These are phyloP conservation scores for Acanthosepion lycidas DNA, from an alignment of 2,888 invertebrate species.

Conservation along the genomic window DNA sequence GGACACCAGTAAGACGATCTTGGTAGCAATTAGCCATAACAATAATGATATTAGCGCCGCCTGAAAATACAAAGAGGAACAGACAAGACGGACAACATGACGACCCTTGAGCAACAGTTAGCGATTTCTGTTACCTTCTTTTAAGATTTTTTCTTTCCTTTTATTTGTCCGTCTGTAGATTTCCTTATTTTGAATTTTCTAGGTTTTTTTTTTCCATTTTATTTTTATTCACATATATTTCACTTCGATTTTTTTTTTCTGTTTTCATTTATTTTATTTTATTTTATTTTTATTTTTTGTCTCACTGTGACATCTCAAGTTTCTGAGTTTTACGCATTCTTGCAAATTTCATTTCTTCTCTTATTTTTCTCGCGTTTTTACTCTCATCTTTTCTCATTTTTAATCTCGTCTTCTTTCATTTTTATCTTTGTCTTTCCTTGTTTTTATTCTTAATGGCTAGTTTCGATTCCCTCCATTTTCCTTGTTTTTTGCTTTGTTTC, in stretches of 20 bases:
- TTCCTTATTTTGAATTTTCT: background rate
- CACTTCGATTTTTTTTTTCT: background rate
- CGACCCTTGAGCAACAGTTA: too few relatives aligned
- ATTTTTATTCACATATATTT: background rate
- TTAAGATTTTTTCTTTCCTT: too few relatives aligned
- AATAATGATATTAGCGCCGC: too few relatives aligned
- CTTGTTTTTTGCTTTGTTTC: background rate
- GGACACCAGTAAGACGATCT: too few relatives aligned
- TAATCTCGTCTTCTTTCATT: background rate
- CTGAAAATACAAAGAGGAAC: too few relatives aligned
- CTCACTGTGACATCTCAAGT: too few relatives aligned
- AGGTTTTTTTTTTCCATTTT: background rate
- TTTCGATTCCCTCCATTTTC: background rate
- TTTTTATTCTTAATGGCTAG: background rate
- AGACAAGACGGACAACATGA: too few relatives aligned
- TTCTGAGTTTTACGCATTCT: background rate
- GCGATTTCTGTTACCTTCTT: too few relatives aligned
- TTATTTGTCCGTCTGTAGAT: too few relatives aligned
- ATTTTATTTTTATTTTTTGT: too few relatives aligned
- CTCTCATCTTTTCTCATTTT: background rate
- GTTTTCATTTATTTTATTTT: background rate
- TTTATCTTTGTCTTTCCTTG: too few relatives aligned
- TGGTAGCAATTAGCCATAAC: too few relatives aligned
- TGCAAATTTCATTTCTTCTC: background rate
- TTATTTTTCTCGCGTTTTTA: background rate